Percentiles rank a stretch among this genome's conserved stretches.
phyloP scores from a whole-genome alignment of 2,797 vertebrate genomes.

The Chaunax sp. region DNA sequence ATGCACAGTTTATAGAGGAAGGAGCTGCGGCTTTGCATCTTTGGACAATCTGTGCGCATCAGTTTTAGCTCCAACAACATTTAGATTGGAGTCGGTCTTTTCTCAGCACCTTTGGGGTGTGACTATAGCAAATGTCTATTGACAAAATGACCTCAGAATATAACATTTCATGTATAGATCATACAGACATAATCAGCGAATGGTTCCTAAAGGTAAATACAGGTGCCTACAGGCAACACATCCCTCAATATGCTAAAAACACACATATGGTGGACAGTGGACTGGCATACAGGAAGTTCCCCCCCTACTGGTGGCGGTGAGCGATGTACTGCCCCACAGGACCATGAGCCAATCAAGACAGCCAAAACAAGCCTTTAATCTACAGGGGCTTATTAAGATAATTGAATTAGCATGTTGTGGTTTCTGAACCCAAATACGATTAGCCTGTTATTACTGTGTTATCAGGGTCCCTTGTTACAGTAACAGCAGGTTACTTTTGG shows the following conservation, averaged over 20 bases:
- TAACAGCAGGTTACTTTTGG: constrained; percentile 84
- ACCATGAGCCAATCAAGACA: constrained; percentile 77
- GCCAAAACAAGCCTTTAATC: constrained; percentile 84
- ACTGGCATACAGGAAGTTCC: constrained; percentile 62
- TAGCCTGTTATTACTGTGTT: constrained; percentile 86
- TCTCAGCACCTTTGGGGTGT: background rate
- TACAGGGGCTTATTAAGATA: constrained; percentile 86
- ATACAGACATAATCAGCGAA: background rate
- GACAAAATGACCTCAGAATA: background rate
- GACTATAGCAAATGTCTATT: background rate
- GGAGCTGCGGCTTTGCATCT: constrained; percentile 25
- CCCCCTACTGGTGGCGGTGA: constrained; percentile 70
- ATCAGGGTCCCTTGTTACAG: constrained; percentile 82
- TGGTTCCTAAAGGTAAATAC: too few species aligned
- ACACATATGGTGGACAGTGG: background rate
- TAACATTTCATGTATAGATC: background rate
- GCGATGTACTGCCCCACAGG: constrained; percentile 72
- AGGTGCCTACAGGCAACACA: background rate
- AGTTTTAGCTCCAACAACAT: background rate
- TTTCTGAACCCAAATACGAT: constrained; percentile 87
- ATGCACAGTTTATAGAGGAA: constrained; percentile 50
- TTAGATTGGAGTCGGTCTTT: constrained; percentile 8
- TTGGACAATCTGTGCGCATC: constrained; percentile 24
- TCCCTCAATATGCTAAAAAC: background rate
- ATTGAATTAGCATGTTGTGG: constrained; percentile 88